A percentile compares a stretch with the other conserved stretches of the same genome.
Conservation (phyloP, 2,113 vertebrate genomes). For the Planiliza haematocheilus region DNA sequence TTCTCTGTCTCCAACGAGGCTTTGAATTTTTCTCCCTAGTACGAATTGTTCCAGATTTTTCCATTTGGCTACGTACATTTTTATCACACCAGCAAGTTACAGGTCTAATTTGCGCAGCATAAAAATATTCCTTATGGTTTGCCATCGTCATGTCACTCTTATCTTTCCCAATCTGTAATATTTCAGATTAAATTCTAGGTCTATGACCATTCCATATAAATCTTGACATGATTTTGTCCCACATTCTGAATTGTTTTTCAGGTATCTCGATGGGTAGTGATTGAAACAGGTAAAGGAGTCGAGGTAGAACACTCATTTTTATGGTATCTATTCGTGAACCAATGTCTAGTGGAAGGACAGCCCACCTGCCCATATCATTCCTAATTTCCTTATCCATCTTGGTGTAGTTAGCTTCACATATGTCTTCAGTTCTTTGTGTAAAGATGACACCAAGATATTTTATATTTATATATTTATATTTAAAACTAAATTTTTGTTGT, state of each 20-base stretch:
- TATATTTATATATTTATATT: too few relatives aligned
- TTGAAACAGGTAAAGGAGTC: too few relatives aligned
- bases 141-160: neutral
- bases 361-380: too few relatives aligned
- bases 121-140: conserved; percentile 4
- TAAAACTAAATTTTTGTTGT: too few relatives aligned
- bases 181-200: neutral
- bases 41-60: neutral
- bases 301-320: too few relatives aligned
- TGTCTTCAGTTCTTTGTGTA: too few relatives aligned
- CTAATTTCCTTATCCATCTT: too few relatives aligned
- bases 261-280: too few relatives aligned
- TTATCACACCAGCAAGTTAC: neutral
- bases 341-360: too few relatives aligned
- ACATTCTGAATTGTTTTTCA: neutral
- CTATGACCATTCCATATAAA: neutral
- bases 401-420: too few relatives aligned
- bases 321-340: too few relatives aligned
- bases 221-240: neutral
- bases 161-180: conserved; percentile 3
- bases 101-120: neutral
- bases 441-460: too few relatives aligned
- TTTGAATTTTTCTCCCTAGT: neutral
- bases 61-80: neutral
- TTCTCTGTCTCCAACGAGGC: neutral